A percentile compares a stretch with the other conserved stretches of the same genome.
Evolutionary conservation across 2,113 vertebrate genomes (phyloP).

Genomic region (Elephas maximus): DNA sequence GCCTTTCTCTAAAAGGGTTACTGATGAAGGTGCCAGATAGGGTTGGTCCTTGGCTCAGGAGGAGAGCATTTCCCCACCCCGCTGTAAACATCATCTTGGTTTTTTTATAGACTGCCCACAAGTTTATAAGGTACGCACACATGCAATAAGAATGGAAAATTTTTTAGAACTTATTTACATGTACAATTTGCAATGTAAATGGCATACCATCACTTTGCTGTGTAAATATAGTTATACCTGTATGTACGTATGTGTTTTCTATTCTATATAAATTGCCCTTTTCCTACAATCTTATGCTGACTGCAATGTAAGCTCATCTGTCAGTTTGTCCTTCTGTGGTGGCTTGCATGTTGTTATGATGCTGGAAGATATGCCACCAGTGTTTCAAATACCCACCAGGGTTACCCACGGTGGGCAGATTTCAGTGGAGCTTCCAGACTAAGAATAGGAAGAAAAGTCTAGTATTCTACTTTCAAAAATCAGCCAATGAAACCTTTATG

Average conservation of each 20-base stretch:
- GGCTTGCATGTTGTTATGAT: too few relatives aligned
- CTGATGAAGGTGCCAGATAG: not conserved
- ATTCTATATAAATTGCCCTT: too few relatives aligned
- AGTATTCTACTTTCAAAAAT: too few relatives aligned
- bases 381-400: too few relatives aligned
- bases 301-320: too few relatives aligned
- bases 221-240: not conserved
- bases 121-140: not conserved
- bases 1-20: not conserved
- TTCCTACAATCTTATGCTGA: too few relatives aligned
- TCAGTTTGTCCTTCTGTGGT: too few relatives aligned
- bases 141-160: not conserved
- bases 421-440: too few relatives aligned
- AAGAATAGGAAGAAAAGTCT: too few relatives aligned
- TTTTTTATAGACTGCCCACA: not conserved
- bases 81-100: not conserved
- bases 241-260: not conserved
- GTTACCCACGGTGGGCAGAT: too few relatives aligned
- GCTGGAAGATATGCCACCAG: too few relatives aligned
- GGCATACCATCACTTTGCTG: not conserved
- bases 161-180: not conserved
- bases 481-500: too few relatives aligned
- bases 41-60: not conserved
- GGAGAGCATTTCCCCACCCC: not conserved
- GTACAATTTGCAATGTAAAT: not conserved